phyloP scores from a whole-genome alignment of 2,113 vertebrate genomes.

The Physeter macrocephalus region DNA sequence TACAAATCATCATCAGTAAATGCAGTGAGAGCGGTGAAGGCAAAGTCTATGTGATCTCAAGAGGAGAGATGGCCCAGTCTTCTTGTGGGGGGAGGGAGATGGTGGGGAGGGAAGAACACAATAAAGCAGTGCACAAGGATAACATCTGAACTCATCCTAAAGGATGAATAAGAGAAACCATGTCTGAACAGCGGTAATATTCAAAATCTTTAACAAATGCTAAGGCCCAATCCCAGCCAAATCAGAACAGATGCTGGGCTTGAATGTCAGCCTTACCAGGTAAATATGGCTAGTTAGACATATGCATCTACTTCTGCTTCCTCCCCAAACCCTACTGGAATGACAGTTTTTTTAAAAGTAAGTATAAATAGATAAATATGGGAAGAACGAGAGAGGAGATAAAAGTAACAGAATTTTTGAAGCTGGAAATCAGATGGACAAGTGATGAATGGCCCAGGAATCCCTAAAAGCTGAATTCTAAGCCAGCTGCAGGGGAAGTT shows the following conservation, averaged over 20 bases:
- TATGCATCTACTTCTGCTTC: not conserved
- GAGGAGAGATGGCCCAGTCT: not conserved
- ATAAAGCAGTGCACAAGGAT: not conserved
- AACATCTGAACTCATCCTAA: not conserved
- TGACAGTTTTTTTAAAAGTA: not conserved
- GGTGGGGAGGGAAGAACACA: not conserved
- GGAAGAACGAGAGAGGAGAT: not conserved
- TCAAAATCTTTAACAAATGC: not conserved
- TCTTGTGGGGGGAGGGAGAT: not conserved
- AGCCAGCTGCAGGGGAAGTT: not conserved
- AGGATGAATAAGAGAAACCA: not conserved
- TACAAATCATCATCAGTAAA: not conserved
- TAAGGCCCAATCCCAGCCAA: not conserved
- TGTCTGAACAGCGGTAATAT: not conserved
- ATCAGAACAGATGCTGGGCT: not conserved
- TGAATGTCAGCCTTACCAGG: not conserved
- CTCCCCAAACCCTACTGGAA: not conserved
- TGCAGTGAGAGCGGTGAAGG: not conserved
- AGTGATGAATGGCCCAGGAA: not conserved
- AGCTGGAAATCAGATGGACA: conserved; percentile 8
- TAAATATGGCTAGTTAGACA: not conserved
- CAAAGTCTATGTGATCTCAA: not conserved
- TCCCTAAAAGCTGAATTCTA: not conserved
- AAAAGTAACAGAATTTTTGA: not conserved
- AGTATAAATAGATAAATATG: not conserved